A percentile compares a stretch with the other conserved stretches of the same genome.
Conservation (phyloP, 2,888 invertebrate genomes). For the Sepiola atlantica region DNA sequence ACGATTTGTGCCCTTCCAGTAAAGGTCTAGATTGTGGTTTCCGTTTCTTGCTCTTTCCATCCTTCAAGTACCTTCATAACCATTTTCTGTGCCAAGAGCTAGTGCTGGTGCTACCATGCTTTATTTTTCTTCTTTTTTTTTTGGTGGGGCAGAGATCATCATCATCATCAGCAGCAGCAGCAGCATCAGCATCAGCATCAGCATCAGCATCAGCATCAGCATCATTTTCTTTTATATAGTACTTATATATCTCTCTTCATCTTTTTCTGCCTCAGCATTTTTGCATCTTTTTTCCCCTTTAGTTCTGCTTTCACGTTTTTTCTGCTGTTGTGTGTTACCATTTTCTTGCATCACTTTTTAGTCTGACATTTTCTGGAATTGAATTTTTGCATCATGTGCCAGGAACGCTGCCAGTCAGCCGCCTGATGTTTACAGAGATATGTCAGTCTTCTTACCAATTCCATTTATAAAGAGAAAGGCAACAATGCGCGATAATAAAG, state of each 20-base stretch:
- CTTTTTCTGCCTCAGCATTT: background rate
- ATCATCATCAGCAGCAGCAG: no score
- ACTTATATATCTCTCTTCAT: background rate
- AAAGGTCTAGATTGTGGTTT: no score
- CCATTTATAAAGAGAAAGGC: background rate
- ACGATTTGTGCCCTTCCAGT: no score
- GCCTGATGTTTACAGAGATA: slow-evolving; percentile 32
- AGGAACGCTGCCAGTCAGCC: slow-evolving; percentile 1
- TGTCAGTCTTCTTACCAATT: background rate
- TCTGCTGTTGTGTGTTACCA: background rate
- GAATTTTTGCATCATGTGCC: background rate
- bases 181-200: no score
- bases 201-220: no score
- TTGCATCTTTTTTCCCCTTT: background rate
- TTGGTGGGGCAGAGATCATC: background rate
- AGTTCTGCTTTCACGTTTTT: background rate
- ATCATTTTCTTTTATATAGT: no score
- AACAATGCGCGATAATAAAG: background rate
- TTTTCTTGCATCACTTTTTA: background rate
- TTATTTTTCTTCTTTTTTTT: background rate
- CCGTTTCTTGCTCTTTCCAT: no score
- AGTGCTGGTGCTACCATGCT: no score
- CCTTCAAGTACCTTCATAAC: no score
- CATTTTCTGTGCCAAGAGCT: no score
- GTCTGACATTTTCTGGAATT: slow-evolving; percentile 18